phyloP scores from a whole-genome alignment of 2,888 invertebrate genomes.

The Gymnosoma rotundatum region DNA sequence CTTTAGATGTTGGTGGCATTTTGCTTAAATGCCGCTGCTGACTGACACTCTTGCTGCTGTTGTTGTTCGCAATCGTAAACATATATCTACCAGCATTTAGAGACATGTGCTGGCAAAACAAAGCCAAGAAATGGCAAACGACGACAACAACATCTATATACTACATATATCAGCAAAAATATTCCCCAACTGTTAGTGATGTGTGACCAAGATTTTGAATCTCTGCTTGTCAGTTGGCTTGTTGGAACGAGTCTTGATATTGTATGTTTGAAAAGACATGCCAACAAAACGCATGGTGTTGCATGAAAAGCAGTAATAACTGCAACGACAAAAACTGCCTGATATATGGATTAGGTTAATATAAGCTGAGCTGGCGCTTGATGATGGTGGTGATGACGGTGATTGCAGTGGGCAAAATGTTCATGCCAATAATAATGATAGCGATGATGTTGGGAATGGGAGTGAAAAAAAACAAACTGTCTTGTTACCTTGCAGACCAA shows the following conservation, averaged over 20 bases:
- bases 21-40: slow-evolving; percentile 54
- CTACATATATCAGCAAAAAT: background rate
- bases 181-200: slow-evolving; percentile 50
- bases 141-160: background rate
- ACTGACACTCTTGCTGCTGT: slow-evolving; percentile 63
- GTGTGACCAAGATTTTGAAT: slow-evolving; percentile 67
- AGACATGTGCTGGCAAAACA: slow-evolving; percentile 9
- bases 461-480: slow-evolving; percentile 51
- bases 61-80: slow-evolving; percentile 70
- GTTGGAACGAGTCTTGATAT: slow-evolving; percentile 1
- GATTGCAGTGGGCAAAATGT: slow-evolving; percentile 39
- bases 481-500: slow-evolving; percentile 51
- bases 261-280: slow-evolving; percentile 49
- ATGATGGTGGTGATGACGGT: slow-evolving; percentile 11
- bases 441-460: slow-evolving; percentile 53
- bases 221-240: slow-evolving; percentile 45
- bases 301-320: slow-evolving; percentile 55
- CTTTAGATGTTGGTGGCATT: slow-evolving; percentile 69
- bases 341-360: slow-evolving; percentile 66
- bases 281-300: slow-evolving; percentile 60
- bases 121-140: slow-evolving; percentile 6
- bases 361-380: slow-evolving; percentile 61
- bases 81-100: slow-evolving; percentile 41
- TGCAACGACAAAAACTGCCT: slow-evolving; percentile 40
- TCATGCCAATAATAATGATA: slow-evolving; percentile 34